phyloP scores from a whole-genome alignment of 2,113 vertebrate genomes.

The Tringa solitaria region DNA sequence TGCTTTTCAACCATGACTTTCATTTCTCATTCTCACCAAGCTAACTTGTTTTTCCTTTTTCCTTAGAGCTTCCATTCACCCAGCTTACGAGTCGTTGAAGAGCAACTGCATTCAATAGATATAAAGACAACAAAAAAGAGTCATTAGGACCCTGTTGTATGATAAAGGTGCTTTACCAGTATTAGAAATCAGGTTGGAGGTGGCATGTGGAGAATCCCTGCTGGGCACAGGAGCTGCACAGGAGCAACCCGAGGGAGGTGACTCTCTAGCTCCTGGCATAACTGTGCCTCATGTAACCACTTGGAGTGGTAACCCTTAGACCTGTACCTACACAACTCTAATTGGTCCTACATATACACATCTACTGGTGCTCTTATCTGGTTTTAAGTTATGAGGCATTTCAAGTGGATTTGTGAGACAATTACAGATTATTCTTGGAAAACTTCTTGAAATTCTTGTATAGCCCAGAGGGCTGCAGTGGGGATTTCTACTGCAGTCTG shows the following conservation, averaged over 20 bases:
- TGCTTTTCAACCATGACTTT: not conserved
- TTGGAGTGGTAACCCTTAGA: not conserved
- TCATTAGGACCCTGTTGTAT: not conserved
- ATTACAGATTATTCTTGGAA: not conserved
- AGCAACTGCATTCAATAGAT: not conserved
- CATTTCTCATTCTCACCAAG: not conserved
- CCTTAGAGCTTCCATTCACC: not conserved
- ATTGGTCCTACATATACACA: not conserved
- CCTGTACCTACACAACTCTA: not conserved
- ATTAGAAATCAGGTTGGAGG: not conserved
- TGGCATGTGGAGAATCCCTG: not conserved
- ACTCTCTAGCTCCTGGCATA: not conserved
- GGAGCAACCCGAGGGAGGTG: not conserved
- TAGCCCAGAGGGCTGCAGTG: no score
- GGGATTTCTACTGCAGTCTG: not conserved
- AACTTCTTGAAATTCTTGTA: not conserved
- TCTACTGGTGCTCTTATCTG: not conserved
- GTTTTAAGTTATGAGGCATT: not conserved
- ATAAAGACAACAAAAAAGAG: not conserved
- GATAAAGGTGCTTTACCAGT: not conserved
- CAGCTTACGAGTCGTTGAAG: not conserved
- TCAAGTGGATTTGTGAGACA: not conserved
- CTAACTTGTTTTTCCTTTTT: not conserved
- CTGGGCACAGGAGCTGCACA: not conserved
- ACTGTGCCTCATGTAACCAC: not conserved